Evolutionary conservation across 2,888 invertebrate genomes (phyloP).

Genomic region (Capitulum mitella): DNA sequence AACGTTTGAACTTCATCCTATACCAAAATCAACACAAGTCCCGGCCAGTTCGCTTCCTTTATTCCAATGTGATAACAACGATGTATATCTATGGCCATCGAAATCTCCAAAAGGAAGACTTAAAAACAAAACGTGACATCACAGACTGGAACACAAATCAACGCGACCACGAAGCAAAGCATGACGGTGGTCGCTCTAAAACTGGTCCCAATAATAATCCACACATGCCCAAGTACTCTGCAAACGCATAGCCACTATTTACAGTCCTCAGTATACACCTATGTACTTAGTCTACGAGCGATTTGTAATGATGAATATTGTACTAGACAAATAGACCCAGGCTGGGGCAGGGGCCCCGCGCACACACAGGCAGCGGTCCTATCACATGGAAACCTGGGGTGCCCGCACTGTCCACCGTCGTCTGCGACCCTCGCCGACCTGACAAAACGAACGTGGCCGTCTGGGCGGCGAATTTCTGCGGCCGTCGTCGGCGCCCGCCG

Average conservation of each 20-base stretch:
- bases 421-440: not conserved
- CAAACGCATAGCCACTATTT: not conserved
- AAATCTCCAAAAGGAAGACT: conserved; percentile 5
- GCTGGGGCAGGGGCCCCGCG: no score
- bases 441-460: no score
- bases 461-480: no score
- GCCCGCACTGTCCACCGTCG: not conserved
- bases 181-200: not conserved
- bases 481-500: no score
- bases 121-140: not conserved
- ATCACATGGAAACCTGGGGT: not conserved
- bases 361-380: no score
- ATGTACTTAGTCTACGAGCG: no score
- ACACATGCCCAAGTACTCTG: not conserved
- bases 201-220: conserved; percentile 12
- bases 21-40: no score
- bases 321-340: no score
- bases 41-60: conserved; percentile 13
- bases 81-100: not conserved
- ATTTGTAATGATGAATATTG: no score
- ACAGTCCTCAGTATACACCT: no score
- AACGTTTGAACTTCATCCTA: no score
- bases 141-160: conserved; percentile 17
- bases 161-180: not conserved
- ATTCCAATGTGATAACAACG: conserved; percentile 18